Percentiles rank a stretch among this genome's conserved stretches.
Evolutionary conservation across 2,888 invertebrate species (phyloP).

Genomic region (Drosophila yooni): DNA sequence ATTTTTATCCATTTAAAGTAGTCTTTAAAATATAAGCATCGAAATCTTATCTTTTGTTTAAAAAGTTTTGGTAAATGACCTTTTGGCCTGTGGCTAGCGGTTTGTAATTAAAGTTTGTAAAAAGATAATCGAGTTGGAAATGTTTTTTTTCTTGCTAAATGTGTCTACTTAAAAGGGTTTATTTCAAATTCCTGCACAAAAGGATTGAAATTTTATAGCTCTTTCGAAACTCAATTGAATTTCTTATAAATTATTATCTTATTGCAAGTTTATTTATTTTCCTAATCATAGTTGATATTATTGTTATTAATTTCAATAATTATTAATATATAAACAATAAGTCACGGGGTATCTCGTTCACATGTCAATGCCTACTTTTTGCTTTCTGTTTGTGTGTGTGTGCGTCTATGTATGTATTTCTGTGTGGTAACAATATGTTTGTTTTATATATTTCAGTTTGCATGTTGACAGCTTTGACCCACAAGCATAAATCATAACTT

Average conservation of each 20-base stretch:
- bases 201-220: not conserved
- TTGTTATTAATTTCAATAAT: slow-evolving; percentile 1
- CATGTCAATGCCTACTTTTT: not conserved
- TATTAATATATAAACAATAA: not conserved
- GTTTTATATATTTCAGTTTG: slow-evolving; percentile 67
- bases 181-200: not conserved
- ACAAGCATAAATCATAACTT: slow-evolving; percentile 83
- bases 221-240: not conserved
- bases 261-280: not conserved
- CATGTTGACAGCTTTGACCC: slow-evolving; percentile 82
- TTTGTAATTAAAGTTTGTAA: slow-evolving; percentile 31
- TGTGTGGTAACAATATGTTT: slow-evolving; percentile 61
- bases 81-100: not conserved
- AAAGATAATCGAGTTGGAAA: slow-evolving; percentile 19
- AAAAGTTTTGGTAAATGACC: slow-evolving; percentile 20
- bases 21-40: not conserved
- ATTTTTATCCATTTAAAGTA: slow-evolving; percentile 7
- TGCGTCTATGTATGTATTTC: not conserved
- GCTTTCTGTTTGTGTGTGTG: slow-evolving; percentile 12
- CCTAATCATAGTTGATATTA: not conserved
- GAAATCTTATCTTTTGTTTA: slow-evolving; percentile 24
- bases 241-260: not conserved
- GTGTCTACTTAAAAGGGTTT: not conserved
- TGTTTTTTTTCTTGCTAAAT: not conserved
- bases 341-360: slow-evolving; percentile 16